Conservation (phyloP, 2,113 vertebrate species). For the Pithys albifrons region DNA sequence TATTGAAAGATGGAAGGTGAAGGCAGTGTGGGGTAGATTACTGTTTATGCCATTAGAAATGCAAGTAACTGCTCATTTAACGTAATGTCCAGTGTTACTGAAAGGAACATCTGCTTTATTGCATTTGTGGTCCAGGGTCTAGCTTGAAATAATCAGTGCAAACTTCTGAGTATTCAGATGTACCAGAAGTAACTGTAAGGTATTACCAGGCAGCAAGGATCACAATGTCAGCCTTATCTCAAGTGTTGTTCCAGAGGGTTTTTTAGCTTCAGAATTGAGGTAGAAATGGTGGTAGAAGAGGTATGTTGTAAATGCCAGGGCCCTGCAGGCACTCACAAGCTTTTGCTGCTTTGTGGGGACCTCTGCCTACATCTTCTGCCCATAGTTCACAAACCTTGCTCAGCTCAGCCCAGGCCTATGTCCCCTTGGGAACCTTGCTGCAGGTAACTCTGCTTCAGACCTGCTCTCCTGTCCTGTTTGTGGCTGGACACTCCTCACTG, state of each 20-base stretch:
- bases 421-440: background rate
- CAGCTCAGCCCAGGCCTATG: background rate
- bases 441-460: background rate
- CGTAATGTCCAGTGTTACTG: background rate
- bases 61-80: background rate
- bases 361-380: rapidly evolving
- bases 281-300: background rate
- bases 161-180: background rate
- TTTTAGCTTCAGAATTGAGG: background rate
- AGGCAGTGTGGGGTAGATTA: background rate
- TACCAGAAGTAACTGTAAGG: background rate
- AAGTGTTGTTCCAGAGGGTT: background rate
- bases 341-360: background rate
- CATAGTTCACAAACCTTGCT: background rate
- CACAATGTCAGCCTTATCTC: background rate
- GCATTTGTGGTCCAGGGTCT: background rate
- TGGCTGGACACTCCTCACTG: background rate
- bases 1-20: background rate
- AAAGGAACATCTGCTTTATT: background rate
- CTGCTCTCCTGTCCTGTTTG: background rate
- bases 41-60: background rate
- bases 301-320: rapidly evolving
- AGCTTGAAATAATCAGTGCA: background rate
- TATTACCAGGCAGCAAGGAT: background rate
- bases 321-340: background rate